Evolutionary conservation across 2,113 vertebrate species (phyloP).

Genomic region (Phyllostomus hastatus): DNA sequence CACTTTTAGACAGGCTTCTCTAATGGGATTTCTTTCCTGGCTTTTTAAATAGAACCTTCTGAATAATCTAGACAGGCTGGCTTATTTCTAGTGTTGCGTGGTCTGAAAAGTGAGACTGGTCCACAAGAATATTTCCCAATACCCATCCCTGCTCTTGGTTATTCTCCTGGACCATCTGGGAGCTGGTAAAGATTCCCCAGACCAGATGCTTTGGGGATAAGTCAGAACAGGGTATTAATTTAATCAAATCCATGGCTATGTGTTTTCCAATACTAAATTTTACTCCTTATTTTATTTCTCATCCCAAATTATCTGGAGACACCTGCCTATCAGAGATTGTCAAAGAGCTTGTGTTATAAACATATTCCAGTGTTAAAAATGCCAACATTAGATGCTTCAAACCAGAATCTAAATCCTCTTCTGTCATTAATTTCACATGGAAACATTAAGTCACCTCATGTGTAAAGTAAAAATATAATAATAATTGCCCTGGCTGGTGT

Average conservation of each 20-base stretch:
- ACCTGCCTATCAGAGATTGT: neutral
- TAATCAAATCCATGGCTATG: neutral
- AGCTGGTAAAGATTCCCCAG: neutral
- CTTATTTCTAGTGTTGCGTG: neutral
- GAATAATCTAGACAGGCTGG: neutral
- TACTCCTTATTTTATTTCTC: neutral
- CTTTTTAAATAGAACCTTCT: neutral
- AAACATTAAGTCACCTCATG: neutral
- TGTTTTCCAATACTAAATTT: neutral
- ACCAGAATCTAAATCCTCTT: neutral
- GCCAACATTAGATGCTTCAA: neutral
- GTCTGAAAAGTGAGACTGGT: neutral
- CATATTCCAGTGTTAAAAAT: neutral
- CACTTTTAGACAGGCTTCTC: neutral
- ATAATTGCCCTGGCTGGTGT: too few species aligned
- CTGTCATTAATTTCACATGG: neutral
- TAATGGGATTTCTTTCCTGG: neutral
- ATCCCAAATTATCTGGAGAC: neutral
- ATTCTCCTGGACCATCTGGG: neutral
- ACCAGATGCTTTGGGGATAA: neutral
- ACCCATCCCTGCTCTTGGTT: neutral
- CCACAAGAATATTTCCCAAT: neutral
- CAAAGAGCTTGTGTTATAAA: neutral
- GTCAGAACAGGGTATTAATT: neutral
- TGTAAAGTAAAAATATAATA: neutral